Evolutionary conservation across 64 coral and sea anemone species (phyloP).

Genomic region (Montipora sp.): DNA sequence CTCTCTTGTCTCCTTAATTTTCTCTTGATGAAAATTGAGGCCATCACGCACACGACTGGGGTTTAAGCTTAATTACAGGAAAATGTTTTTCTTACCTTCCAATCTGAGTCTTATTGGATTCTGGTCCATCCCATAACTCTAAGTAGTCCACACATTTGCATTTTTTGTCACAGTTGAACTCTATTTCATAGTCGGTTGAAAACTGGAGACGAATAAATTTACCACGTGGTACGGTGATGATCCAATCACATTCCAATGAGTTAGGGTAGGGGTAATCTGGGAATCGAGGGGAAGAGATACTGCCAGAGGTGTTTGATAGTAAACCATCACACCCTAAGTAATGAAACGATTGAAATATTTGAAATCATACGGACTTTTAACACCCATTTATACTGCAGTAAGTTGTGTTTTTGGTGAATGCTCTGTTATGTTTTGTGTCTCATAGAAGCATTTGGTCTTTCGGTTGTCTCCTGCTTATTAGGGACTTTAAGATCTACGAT

Average conservation of each 20-base stretch:
- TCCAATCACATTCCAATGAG: constrained; percentile 56
- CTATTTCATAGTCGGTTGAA: constrained; percentile 25
- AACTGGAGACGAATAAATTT: constrained; percentile 56
- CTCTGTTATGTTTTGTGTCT: too few species aligned
- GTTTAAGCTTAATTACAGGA: too few species aligned
- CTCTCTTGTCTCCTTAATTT: too few species aligned
- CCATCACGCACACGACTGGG: too few species aligned
- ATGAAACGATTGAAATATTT: not conserved
- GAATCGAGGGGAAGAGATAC: constrained; percentile 67
- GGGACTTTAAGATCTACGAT: too few species aligned
- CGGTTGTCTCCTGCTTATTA: too few species aligned
- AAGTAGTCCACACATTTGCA: constrained; percentile 42
- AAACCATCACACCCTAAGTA: constrained; percentile 50
- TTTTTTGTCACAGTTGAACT: constrained; percentile 9
- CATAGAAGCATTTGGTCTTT: too few species aligned
- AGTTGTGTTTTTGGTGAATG: too few species aligned
- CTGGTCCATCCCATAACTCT: constrained; percentile 67
- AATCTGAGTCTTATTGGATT: constrained; percentile 59
- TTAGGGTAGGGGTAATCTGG: constrained; percentile 58
- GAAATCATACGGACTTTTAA: not conserved
- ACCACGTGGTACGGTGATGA: constrained; percentile 21
- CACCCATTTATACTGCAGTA: too few species aligned
- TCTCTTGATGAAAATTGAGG: too few species aligned
- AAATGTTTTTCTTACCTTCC: constrained; percentile 29
- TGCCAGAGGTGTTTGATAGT: constrained; percentile 6